These are phyloP conservation scores for Odontomachus brunneus DNA, from an alignment of 1,140 invertebrate genomes.

Conservation along the genomic window DNA sequence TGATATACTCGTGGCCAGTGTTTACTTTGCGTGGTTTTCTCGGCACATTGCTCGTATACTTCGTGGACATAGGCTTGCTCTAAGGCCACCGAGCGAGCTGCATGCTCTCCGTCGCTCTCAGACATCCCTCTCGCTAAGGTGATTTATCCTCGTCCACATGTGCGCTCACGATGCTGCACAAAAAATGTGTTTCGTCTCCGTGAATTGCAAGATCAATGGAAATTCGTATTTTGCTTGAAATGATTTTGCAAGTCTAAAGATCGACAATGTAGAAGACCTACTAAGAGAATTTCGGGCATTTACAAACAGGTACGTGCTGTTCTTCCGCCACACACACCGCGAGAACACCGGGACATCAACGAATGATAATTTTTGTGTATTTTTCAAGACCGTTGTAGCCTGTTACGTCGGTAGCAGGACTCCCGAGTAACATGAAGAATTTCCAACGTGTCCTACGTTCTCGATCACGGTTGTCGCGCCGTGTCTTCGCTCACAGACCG, in stretches of 20 bases:
- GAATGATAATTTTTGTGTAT: neutral
- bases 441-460: neutral
- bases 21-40: slow-evolving; percentile 88
- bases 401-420: neutral
- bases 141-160: slow-evolving; percentile 77
- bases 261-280: neutral
- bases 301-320: neutral
- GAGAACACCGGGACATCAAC: neutral
- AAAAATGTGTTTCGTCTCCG: slow-evolving; percentile 23
- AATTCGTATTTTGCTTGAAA: neutral
- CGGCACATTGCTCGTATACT: slow-evolving; percentile 95
- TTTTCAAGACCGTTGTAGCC: neutral
- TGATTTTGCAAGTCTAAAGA: neutral
- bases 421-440: too few species aligned
- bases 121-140: slow-evolving; percentile 82
- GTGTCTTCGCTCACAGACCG: slow-evolving; percentile 43
- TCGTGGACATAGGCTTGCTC: slow-evolving; percentile 98
- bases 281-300: neutral
- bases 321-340: neutral
- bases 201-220: neutral
- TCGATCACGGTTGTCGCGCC: neutral
- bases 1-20: slow-evolving; percentile 94
- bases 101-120: slow-evolving; percentile 87
- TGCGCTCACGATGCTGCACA: slow-evolving; percentile 79
- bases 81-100: slow-evolving; percentile 92